A percentile compares a stretch with the other conserved stretches of the same genome.
These are phyloP conservation scores for Sinocyclocheilus rhinocerous DNA, from an alignment of 2,113 vertebrate species.

Conservation along the genomic window DNA sequence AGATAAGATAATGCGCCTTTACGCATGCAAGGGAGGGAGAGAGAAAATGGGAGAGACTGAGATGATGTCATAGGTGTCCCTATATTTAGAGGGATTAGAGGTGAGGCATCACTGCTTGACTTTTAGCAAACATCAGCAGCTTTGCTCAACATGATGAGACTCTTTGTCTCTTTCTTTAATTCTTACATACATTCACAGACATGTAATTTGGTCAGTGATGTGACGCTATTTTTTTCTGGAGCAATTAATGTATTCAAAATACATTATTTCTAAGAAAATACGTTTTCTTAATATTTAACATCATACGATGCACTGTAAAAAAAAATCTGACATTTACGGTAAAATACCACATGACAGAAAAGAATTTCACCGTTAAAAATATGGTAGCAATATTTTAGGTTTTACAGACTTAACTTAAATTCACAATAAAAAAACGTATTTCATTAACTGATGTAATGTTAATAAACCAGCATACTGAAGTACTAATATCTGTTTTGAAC, in stretches of 20 bases:
- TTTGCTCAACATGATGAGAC: slow-evolving; percentile 10
- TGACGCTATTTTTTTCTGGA: too few species aligned
- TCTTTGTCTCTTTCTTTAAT: background rate
- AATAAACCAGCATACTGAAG: too few species aligned
- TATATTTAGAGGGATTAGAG: slow-evolving; percentile 40
- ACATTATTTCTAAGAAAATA: background rate
- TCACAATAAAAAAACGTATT: too few species aligned
- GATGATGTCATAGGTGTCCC: slow-evolving; percentile 42
- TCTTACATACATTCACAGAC: background rate
- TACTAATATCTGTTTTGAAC: too few species aligned
- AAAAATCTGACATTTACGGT: too few species aligned
- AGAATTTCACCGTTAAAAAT: too few species aligned
- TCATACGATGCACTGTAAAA: too few species aligned
- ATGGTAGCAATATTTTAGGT: too few species aligned
- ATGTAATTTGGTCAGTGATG: background rate
- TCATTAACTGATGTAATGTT: too few species aligned
- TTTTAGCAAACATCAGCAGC: slow-evolving; percentile 42
- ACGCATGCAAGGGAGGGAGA: slow-evolving; percentile 34
- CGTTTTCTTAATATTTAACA: too few species aligned
- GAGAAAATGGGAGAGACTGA: slow-evolving; percentile 7
- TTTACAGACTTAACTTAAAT: too few species aligned
- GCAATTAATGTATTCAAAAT: background rate
- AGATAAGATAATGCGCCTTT: slow-evolving; percentile 37
- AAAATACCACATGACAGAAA: too few species aligned
- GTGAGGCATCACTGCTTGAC: slow-evolving; percentile 13